A percentile compares a stretch with the other conserved stretches of the same genome.
Evolutionary conservation across 2,888 invertebrate species (phyloP).

Genomic region (Caenorhabditis sp.): DNA sequence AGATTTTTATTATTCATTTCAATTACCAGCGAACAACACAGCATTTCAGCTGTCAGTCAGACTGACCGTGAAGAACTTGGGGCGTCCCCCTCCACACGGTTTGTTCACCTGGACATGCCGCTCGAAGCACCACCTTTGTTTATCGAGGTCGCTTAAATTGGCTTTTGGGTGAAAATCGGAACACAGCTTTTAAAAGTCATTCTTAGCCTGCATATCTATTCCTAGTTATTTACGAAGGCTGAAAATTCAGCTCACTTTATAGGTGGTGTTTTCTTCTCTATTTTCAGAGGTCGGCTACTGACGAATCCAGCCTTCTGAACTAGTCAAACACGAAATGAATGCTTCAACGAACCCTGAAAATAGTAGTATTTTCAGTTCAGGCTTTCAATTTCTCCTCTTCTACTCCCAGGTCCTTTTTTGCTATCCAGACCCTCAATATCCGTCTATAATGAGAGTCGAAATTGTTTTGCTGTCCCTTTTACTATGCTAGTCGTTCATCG

Average conservation of each 20-base stretch:
- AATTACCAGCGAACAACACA: slow-evolving; percentile 17
- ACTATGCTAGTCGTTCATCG: slow-evolving; percentile 33
- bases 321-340: too few relatives aligned
- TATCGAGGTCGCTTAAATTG: slow-evolving; percentile 25
- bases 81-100: slow-evolving; percentile 12
- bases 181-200: slow-evolving; percentile 48
- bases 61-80: slow-evolving; percentile 31
- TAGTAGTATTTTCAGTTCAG: slow-evolving; percentile 50
- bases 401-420: neutral
- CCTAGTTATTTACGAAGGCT: slow-evolving; percentile 36
- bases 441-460: slow-evolving; percentile 58
- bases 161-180: neutral
- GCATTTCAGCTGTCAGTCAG: slow-evolving; percentile 40
- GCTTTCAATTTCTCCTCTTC: slow-evolving; percentile 21
- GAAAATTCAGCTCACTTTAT: neutral
- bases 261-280: neutral
- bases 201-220: slow-evolving; percentile 30
- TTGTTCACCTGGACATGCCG: slow-evolving; percentile 54
- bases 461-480: slow-evolving; percentile 49
- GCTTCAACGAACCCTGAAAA: slow-evolving; percentile 23
- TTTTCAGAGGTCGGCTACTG: neutral
- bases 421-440: slow-evolving; percentile 46
- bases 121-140: slow-evolving; percentile 35
- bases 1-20: slow-evolving; percentile 43
- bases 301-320: slow-evolving; percentile 8